Evolutionary conservation across 2,113 vertebrate genomes (phyloP).

Genomic region (Microcebus murinus): DNA sequence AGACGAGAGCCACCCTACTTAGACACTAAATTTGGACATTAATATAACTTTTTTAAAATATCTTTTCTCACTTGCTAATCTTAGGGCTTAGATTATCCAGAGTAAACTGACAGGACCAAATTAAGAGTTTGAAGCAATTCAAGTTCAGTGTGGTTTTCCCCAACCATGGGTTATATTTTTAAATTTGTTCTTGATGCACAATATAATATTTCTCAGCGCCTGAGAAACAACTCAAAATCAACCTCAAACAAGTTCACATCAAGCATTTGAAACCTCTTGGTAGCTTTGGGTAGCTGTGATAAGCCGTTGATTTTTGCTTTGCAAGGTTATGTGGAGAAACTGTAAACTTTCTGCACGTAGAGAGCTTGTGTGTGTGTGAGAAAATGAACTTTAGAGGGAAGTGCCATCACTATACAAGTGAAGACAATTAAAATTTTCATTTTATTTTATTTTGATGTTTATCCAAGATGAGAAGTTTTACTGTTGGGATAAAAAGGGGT

Average conservation of each 20-base stretch:
- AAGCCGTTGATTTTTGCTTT: slow-evolving; percentile 55
- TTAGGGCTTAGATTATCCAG: slow-evolving; percentile 12
- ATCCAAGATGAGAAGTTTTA: background rate
- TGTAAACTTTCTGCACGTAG: slow-evolving; percentile 4
- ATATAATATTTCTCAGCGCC: slow-evolving; percentile 54
- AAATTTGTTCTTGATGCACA: slow-evolving; percentile 57
- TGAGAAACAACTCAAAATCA: slow-evolving; percentile 57
- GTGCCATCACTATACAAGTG: background rate
- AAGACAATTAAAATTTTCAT: slow-evolving; percentile 16
- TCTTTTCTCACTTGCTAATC: background rate
- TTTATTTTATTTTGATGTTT: slow-evolving; percentile 41
- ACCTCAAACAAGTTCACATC: slow-evolving; percentile 67
- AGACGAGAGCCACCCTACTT: background rate
- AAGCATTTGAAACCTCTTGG: slow-evolving; percentile 67
- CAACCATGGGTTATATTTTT: slow-evolving; percentile 56
- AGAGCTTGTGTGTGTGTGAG: background rate
- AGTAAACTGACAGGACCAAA: background rate
- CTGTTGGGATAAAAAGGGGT: background rate
- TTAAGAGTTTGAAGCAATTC: slow-evolving; percentile 45
- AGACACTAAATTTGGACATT: background rate
- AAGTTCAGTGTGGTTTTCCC: slow-evolving; percentile 55
- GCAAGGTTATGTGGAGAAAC: slow-evolving; percentile 48
- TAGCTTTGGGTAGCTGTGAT: slow-evolving; percentile 48
- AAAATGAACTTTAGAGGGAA: slow-evolving; percentile 29
- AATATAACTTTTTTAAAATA: background rate